Percentiles rank a stretch among this genome's conserved stretches.
These are phyloP conservation scores for Cephus rjabovi DNA, from an alignment of 2,888 invertebrate species.

Conservation along the genomic window DNA sequence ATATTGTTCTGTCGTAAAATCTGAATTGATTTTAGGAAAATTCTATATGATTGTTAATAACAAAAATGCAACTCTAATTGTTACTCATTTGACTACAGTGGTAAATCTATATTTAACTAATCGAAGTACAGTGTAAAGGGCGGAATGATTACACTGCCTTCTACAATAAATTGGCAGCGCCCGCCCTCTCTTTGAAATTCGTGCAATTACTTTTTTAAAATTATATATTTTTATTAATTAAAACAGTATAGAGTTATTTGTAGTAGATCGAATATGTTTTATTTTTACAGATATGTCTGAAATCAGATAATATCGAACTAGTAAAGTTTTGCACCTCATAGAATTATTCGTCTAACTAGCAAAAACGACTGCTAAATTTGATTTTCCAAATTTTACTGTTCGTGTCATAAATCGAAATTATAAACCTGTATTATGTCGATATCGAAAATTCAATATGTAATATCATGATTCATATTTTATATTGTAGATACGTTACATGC, in stretches of 20 bases:
- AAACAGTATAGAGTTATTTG: not conserved
- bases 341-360: not conserved
- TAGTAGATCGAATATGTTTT: not conserved
- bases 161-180: constrained; percentile 2
- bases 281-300: not conserved
- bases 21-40: not conserved
- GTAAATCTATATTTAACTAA: constrained; percentile 63
- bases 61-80: not conserved
- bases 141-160: constrained; percentile 20
- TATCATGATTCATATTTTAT: not conserved
- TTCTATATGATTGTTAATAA: not conserved
- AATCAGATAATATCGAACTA: not conserved
- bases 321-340: not conserved
- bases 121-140: constrained; percentile 44
- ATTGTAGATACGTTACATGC: not conserved
- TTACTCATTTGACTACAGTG: constrained; percentile 43
- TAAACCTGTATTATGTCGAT: not conserved
- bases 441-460: not conserved
- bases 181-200: not conserved
- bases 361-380: not conserved
- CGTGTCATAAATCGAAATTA: not conserved
- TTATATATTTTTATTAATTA: not conserved
- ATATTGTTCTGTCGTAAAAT: not conserved
- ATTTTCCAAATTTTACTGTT: not conserved
- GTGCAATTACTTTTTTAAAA: not conserved